Conservation (phyloP, 1,140 invertebrate genomes). For the Neuroterus valhalla region DNA sequence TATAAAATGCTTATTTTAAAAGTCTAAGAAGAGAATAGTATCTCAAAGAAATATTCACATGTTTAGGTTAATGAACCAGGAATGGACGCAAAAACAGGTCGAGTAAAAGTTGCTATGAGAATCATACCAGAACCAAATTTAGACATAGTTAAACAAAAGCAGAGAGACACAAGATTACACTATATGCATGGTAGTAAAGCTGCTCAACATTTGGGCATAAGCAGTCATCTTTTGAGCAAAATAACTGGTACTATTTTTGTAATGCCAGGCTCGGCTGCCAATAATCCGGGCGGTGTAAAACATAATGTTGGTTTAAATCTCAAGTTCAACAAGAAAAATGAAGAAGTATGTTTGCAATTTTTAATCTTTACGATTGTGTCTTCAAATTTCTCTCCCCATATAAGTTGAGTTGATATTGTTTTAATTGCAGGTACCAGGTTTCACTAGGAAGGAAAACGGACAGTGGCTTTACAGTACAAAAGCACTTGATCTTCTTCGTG, state of each 20-base stretch:
- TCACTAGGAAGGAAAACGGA: conserved; percentile 82
- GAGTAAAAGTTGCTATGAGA: conserved; percentile 76
- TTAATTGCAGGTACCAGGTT: conserved; percentile 82
- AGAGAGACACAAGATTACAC: conserved; percentile 47
- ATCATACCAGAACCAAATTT: conserved; percentile 75
- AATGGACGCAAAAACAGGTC: conserved; percentile 69
- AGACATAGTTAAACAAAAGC: conserved; percentile 49
- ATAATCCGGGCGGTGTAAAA: conserved; percentile 73
- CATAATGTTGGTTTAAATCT: conserved; percentile 93
- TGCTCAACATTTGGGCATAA: conserved; percentile 79
- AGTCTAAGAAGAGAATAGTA: no score
- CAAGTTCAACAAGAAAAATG: conserved; percentile 89
- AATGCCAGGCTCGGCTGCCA: conserved; percentile 59
- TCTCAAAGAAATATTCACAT: conserved; percentile 3
- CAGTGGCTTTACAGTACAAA: conserved; percentile 90
- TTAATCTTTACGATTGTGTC: not conserved
- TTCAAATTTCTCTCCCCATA: conserved; percentile 40
- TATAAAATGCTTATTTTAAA: not conserved
- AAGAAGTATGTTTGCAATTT: conserved; percentile 76
- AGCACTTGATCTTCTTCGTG: conserved; percentile 81
- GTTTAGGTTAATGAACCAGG: conserved; percentile 69
- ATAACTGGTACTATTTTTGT: conserved; percentile 90
- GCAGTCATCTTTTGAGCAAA: conserved; percentile 83
- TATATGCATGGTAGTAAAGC: conserved; percentile 64
- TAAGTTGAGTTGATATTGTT: conserved; percentile 34